Conservation (phyloP, 2,888 invertebrate species). For the Furcula furcula region DNA sequence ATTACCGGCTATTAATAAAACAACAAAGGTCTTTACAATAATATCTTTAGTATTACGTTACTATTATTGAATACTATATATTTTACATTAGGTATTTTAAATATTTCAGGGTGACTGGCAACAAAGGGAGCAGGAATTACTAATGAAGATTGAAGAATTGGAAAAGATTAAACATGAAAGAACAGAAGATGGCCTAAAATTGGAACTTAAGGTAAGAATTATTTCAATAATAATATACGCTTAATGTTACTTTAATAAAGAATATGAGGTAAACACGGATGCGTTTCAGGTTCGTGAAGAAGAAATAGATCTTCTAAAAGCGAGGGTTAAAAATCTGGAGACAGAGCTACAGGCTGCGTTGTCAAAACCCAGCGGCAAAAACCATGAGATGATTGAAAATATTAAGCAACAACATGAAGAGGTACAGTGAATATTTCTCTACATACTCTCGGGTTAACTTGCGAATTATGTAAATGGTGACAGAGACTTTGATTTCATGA, state of each 20-base stretch:
- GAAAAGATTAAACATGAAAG: constrained; percentile 59
- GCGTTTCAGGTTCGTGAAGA: constrained; percentile 79
- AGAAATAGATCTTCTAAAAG: constrained; percentile 77
- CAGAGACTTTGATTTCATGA: too few relatives aligned
- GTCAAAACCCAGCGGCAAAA: constrained; percentile 70
- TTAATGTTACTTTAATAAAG: not conserved
- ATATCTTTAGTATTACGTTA: too few relatives aligned
- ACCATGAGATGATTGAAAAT: constrained; percentile 74
- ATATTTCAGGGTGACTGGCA: constrained; percentile 59
- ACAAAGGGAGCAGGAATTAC: constrained; percentile 59
- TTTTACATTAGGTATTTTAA: too few relatives aligned
- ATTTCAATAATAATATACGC: not conserved
- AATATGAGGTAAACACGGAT: too few relatives aligned
- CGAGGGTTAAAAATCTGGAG: constrained; percentile 69
- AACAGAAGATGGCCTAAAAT: constrained; percentile 52
- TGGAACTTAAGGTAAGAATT: constrained; percentile 62
- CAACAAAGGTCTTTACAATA: too few relatives aligned
- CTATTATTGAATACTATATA: too few relatives aligned
- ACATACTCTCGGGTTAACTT: too few relatives aligned
- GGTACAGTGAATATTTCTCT: too few relatives aligned
- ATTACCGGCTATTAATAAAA: too few relatives aligned
- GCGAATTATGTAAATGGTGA: too few relatives aligned
- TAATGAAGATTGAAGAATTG: constrained; percentile 66
- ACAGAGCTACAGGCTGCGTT: constrained; percentile 71
- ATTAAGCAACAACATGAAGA: constrained; percentile 77